Evolutionary conservation across 1,140 invertebrate species (phyloP), one percentile per base, ranked within the genome.

Genomic region (Cherax quadricarinatus): DNA sequence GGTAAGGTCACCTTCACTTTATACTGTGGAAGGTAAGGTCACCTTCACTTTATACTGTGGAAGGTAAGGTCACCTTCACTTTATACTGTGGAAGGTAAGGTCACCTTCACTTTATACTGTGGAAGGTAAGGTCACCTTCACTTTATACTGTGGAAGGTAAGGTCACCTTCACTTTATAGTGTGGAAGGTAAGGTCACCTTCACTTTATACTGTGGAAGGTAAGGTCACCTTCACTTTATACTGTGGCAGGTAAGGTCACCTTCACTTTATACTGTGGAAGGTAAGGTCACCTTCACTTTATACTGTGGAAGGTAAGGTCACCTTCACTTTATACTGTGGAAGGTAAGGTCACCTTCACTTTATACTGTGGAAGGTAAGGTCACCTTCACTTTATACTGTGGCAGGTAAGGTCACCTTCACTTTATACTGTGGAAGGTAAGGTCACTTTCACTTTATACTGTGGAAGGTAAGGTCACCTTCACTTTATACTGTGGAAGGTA

Each of bases 171-270:
- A n/a, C n/a, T n/a, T 75, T 1, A 75, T 75, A 24, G 3, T 75
- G 70, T 75, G 70, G 70, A 75, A 75, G 70, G 70, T 75, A 30
- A 75, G 70, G 0, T 12, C 12, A 75, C n/a, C 0, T 18, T 66
- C n/a, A n/a, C n/a, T n/a, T 75, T 1, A 75, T 75, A 24, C 24
- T 75, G 70, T 75, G 70, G 70, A 75, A 75, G 70, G 70, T 75
- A 30, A 75, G 70, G 0, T 12, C 12, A 75, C n/a, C 0, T 18
- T 66, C n/a, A n/a, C n/a, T n/a, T 75, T 1, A 75, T 75, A 24
- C 24, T 75, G 70, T 75, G 70, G 70, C 30, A 75, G 70, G 70
- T 75, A 30, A 75, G 70, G 0, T 12, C 12, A 75, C n/a, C 0
- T 18, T 66, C n/a, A n/a, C n/a, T n/a, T 75, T 1, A 75, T 75